Evolutionary conservation across 2,113 vertebrate genomes (phyloP).

Genomic region (Brachionichthys hirsutus): DNA sequence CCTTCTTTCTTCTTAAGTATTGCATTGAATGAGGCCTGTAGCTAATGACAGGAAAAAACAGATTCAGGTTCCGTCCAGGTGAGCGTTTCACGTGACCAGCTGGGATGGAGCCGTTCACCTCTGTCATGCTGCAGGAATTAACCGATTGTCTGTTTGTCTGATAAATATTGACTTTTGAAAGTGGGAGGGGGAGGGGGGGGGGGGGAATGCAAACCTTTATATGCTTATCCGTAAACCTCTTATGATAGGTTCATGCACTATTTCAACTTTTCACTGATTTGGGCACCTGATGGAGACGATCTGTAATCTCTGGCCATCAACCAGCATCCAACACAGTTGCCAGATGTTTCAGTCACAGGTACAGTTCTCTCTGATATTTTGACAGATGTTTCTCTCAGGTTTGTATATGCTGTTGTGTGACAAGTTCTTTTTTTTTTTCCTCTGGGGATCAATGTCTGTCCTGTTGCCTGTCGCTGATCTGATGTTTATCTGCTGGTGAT

Average conservation of each 20-base stretch:
- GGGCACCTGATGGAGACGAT: slow-evolving; percentile 8
- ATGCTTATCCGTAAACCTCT: not conserved
- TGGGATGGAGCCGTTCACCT: slow-evolving; percentile 19
- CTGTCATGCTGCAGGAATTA: slow-evolving; percentile 1
- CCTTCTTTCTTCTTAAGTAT: slow-evolving; percentile 51
- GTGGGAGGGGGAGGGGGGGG: too few species aligned
- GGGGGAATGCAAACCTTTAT: not conserved
- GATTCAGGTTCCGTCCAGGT: slow-evolving; percentile 47
- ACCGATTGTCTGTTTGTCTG: not conserved
- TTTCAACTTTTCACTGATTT: slow-evolving; percentile 3
- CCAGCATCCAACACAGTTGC: slow-evolving; percentile 50
- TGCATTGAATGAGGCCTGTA: slow-evolving; percentile 48
- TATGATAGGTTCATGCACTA: not conserved
- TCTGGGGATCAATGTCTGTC: slow-evolving; percentile 74
- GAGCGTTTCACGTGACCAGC: slow-evolving; percentile 37
- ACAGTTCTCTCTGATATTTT: slow-evolving; percentile 67
- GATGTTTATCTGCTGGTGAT: slow-evolving; percentile 77
- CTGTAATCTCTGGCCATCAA: slow-evolving; percentile 36
- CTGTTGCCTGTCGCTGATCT: slow-evolving; percentile 68
- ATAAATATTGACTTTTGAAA: too few species aligned
- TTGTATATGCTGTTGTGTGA: slow-evolving; percentile 67
- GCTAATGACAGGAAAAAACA: slow-evolving; percentile 58
- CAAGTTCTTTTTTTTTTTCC: slow-evolving; percentile 71
- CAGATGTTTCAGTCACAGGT: slow-evolving; percentile 66
- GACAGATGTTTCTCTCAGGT: slow-evolving; percentile 72